A percentile compares a stretch with the other conserved stretches of the same genome.
These are phyloP conservation scores for Hecatera dysodea DNA, from an alignment of 2,888 invertebrate genomes.

Conservation along the genomic window DNA sequence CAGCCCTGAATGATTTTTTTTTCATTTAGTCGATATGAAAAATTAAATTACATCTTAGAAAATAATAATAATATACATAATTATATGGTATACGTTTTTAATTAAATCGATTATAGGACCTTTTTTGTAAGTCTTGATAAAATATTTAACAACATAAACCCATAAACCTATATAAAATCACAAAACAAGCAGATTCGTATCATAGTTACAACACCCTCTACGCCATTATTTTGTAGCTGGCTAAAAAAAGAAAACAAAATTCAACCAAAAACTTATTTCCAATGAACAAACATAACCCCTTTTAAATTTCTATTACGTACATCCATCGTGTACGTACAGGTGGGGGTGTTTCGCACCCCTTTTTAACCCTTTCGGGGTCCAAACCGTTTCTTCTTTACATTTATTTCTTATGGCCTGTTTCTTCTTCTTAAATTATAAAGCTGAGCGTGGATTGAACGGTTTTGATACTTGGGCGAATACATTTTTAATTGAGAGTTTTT, in stretches of 20 bases:
- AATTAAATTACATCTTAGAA: too few relatives aligned
- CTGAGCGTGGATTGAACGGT: constrained; percentile 70
- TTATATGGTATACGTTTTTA: too few relatives aligned
- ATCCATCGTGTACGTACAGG: constrained; percentile 80
- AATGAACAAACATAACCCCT: constrained; percentile 69
- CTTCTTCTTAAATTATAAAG: constrained; percentile 91
- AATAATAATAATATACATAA: too few relatives aligned
- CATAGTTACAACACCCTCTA: neutral
- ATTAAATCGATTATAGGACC: too few relatives aligned
- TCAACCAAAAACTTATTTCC: constrained; percentile 60
- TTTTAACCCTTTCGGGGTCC: constrained; percentile 90
- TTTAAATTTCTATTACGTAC: constrained; percentile 72
- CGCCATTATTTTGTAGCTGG: neutral
- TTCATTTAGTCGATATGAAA: too few relatives aligned
- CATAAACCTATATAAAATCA: too few relatives aligned
- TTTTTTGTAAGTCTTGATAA: too few relatives aligned
- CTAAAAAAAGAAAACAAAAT: constrained; percentile 32
- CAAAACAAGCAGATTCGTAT: neutral
- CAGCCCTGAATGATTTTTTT: too few relatives aligned
- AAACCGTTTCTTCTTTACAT: constrained; percentile 90
- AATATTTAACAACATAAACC: too few relatives aligned
- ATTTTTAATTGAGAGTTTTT: neutral
- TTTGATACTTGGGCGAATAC: constrained; percentile 81
- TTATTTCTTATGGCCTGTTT: constrained; percentile 91
- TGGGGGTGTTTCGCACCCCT: constrained; percentile 86